Base-by-base conservation (phyloP, 2,113 vertebrate genomes). In the Cygnus atratus region DNA sequence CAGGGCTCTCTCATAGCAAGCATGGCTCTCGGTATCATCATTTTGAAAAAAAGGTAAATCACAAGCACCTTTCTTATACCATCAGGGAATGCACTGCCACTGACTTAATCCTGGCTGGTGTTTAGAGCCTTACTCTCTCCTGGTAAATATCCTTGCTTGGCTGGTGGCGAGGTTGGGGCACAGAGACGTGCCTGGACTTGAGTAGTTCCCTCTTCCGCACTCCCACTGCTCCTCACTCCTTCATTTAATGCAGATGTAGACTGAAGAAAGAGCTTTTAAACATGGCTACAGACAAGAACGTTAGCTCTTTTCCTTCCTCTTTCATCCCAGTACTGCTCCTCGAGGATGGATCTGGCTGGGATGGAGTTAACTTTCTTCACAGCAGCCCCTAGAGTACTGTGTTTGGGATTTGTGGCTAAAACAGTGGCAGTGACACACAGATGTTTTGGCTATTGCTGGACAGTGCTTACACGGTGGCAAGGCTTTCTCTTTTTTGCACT, bases 1-100 rank as follows among this genome's bases (percentile, higher is more conserved):
- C 97, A 99, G 99, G 99, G 99, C 16, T 99, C 99, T 39, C 97
- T 99, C 58, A 99, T 99, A 88, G 99, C 99, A 41, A 99, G 98
- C 97, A 99, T 99, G 99, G 98, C 99, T 66, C 95, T 99, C 20
- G 99, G 99, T 24, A 98, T 99, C 92, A 97, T 99, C 91, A 99
- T 99, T 94, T 94, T 99, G 94, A 99, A 99, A 95, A 99, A 99
- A 98, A 99, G 99, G 99, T 99, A 97, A 95, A 79, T 35, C 22
- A 3, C 52, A 41, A 17, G 4, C 4, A 19, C 74, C 22, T 39
- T 48, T 63, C 35, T 85, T 8, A 0, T 0, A 6, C 19, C 26
- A 28, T 16, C 5, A 24, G 25, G 19, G 54, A 72, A 35, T 37
- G 2, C 22, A 37, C 11, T 88, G 46, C 37, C 11, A 1, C 1